These are phyloP conservation scores for Cepaea hortensis DNA, from an alignment of 2,888 invertebrate species.

Conservation along the genomic window DNA sequence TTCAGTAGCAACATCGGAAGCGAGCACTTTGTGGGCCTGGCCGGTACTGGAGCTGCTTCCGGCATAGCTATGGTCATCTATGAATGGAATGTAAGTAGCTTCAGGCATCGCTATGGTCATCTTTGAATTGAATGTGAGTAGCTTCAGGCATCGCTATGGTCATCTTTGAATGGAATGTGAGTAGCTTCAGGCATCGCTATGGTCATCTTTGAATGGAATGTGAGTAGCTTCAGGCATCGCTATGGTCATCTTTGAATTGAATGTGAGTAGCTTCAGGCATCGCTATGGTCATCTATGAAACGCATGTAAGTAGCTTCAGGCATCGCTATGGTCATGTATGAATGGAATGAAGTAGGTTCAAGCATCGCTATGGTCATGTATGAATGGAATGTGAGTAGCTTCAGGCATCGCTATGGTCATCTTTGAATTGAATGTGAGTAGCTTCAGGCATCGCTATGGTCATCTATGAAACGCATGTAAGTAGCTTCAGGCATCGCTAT, in stretches of 20 bases:
- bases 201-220: conserved; percentile 73
- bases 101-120: conserved; percentile 76
- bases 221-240: conserved; percentile 72
- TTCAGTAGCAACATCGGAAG: conserved; percentile 78
- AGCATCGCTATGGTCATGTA: conserved; percentile 76
- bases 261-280: conserved; percentile 69
- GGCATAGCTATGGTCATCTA: conserved; percentile 77
- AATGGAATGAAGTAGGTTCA: conserved; percentile 58
- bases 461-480: conserved; percentile 71
- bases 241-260: conserved; percentile 74
- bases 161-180: conserved; percentile 71
- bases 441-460: conserved; percentile 75
- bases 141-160: conserved; percentile 75
- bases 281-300: conserved; percentile 76
- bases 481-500: conserved; percentile 74
- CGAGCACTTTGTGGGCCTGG: conserved; percentile 77
- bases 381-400: conserved; percentile 61
- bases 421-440: conserved; percentile 68
- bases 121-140: conserved; percentile 68
- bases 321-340: conserved; percentile 76
- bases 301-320: conserved; percentile 62
- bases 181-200: conserved; percentile 74
- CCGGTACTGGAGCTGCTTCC: conserved; percentile 76
- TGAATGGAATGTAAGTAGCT: conserved; percentile 61
- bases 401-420: conserved; percentile 76